Base-by-base conservation (phyloP, 2,888 invertebrate genomes). In the Acrobasis consociella region DNA sequence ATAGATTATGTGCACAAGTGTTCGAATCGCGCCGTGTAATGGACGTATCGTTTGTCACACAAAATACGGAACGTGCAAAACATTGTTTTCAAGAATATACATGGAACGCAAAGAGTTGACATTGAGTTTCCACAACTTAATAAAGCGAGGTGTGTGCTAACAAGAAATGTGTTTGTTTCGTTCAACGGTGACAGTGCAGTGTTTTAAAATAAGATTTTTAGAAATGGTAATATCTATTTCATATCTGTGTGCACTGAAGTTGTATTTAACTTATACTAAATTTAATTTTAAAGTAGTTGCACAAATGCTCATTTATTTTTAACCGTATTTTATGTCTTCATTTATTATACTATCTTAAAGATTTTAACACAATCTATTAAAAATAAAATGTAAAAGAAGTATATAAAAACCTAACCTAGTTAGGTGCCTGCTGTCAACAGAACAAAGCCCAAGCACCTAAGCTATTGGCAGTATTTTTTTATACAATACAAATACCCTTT, bases 1-100 rank as follows among this genome's bases (percentile, higher is more conserved):
- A 71, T 76, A 89, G 89, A 91, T 87, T 90, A 87, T 90, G 88
- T 90, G 86, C 85, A 87, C 91, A 89, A 88, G 88, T 89, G 89
- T 83, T 74, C 79, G 80, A 78, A 84, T 79, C 77, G 76, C 82
- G 74, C 78, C 78, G 75, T 86, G 85, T 85, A 85, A 87, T 86
- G 87, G 87, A 70, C 86, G 86, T 79, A 84, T 86, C 80, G 87
- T 86, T 81, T 78, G 83, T 74, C 83, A 82, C 61, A 63, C 50
- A 50, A 58, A 67, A 64, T 56, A 64, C 58, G 72, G 70, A 64
- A 67, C 65, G 67, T 65, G 68, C 58, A 63, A 65, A 58, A 65
- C 62, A 69, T 62, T 67, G 71, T 73, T 73, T 68, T 72, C 71
- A 72, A 75, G 74, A 75, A 71, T 72, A 77, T 85, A 78, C 83